Percentiles rank a stretch among this genome's conserved stretches.
phyloP scores from a whole-genome alignment of 2,113 vertebrate species.

The Mormoops blainvillei region DNA sequence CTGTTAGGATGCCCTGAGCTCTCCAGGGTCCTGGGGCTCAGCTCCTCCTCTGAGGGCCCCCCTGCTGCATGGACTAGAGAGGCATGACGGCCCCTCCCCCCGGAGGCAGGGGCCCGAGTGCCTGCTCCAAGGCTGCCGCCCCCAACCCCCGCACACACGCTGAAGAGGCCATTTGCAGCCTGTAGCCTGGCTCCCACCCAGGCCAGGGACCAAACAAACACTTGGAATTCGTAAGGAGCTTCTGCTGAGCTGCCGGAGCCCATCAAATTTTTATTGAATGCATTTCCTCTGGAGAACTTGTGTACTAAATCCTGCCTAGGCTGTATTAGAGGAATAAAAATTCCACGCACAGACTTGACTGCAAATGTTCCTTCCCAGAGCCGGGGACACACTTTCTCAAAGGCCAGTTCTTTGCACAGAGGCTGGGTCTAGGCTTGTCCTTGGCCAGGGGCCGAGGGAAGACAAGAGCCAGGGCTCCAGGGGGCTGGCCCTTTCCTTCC shows the following conservation, averaged over 20 bases:
- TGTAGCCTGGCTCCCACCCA: conserved; percentile 59
- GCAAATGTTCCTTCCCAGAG: conserved; percentile 62
- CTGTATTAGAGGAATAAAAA: conserved; percentile 75
- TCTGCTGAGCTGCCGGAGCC: conserved; percentile 79
- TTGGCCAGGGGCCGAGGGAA: background rate
- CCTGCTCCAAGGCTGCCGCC: background rate
- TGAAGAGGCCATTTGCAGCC: conserved; percentile 70
- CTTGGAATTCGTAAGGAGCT: conserved; percentile 80
- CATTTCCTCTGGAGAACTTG: conserved; percentile 81
- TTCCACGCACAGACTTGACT: conserved; percentile 66
- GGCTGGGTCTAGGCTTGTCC: background rate
- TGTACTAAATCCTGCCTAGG: conserved; percentile 80
- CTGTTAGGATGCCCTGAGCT: rapidly evolving
- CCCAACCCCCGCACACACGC: background rate
- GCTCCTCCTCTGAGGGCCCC: rapidly evolving
- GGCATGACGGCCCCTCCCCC: rapidly evolving
- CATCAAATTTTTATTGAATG: conserved; percentile 83
- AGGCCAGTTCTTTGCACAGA: background rate
- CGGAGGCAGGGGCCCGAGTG: background rate
- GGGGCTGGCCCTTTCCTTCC: background rate
- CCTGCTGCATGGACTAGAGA: background rate
- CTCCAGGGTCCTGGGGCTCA: background rate
- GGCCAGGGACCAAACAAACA: conserved; percentile 72
- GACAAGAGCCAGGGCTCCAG: background rate
- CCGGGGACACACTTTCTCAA: conserved; percentile 56